These are phyloP conservation scores for Drosophila tropicalis DNA, from an alignment of 1,140 invertebrate species.

Conservation along the genomic window DNA sequence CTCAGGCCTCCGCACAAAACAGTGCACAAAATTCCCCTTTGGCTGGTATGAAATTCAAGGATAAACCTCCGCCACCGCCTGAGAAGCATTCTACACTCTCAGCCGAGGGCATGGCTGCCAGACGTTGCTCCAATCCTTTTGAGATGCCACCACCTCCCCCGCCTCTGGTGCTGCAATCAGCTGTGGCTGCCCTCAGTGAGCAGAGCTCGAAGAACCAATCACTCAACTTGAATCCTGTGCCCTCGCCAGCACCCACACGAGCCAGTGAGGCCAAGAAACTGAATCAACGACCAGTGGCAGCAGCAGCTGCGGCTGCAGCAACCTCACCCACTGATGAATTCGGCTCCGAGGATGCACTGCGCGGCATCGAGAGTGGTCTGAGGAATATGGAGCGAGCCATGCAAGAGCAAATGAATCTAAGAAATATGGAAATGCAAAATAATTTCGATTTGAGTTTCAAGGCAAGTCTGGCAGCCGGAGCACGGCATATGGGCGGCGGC, in stretches of 20 bases:
- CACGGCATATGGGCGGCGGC: conserved; percentile 60
- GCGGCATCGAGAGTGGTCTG: conserved; percentile 80
- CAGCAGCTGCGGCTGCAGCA: conserved; percentile 10
- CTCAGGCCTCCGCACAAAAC: conserved; percentile 68
- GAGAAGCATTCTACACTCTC: conserved; percentile 71
- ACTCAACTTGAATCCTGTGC: conserved; percentile 42
- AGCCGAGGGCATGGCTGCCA: conserved; percentile 58
- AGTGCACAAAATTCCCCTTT: conserved; percentile 80
- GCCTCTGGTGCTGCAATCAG: conserved; percentile 62
- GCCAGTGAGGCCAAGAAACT: conserved; percentile 72
- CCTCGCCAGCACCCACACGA: conserved; percentile 73
- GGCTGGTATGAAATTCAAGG: conserved; percentile 68
- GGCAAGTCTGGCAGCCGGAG: conserved; percentile 64
- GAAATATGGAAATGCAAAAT: conserved; percentile 76
- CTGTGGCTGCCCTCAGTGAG: conserved; percentile 62
- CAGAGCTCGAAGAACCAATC: conserved; percentile 65
- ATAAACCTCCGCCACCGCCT: conserved; percentile 70
- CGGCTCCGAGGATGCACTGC: conserved; percentile 80
- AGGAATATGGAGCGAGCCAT: conserved; percentile 83
- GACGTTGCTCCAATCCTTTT: conserved; percentile 76
- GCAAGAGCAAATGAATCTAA: conserved; percentile 83
- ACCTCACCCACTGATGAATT: conserved; percentile 80
- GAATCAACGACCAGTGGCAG: conserved; percentile 43
- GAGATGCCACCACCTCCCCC: conserved; percentile 71
- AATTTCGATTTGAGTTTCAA: conserved; percentile 81